A percentile compares a stretch with the other conserved stretches of the same genome.
Conservation (phyloP, 2,888 invertebrate genomes). For the Standfussiana lucernea region DNA sequence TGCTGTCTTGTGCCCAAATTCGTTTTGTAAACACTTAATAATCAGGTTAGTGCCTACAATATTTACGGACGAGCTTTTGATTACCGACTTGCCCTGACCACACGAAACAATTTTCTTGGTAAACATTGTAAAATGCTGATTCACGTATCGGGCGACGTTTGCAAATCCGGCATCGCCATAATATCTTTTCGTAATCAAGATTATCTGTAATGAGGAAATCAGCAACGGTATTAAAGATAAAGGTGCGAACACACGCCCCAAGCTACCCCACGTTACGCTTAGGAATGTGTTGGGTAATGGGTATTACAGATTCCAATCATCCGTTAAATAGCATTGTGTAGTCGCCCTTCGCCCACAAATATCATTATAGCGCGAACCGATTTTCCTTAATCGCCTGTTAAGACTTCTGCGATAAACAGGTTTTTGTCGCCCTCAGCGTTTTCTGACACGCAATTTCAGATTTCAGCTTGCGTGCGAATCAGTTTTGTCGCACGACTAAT, state of each 20-base stretch:
- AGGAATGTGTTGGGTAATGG: constrained; percentile 49
- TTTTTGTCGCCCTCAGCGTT: constrained; percentile 20
- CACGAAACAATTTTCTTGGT: constrained; percentile 11
- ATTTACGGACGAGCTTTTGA: too few species aligned
- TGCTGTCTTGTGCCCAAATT: not conserved
- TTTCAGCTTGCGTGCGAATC: constrained; percentile 1
- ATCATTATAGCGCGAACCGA: constrained; percentile 39
- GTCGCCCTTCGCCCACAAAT: constrained; percentile 45
- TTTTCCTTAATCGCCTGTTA: constrained; percentile 46
- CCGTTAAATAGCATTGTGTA: constrained; percentile 52
- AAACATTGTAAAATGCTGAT: constrained; percentile 15
- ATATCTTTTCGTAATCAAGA: constrained; percentile 28
- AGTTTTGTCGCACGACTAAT: constrained; percentile 32
- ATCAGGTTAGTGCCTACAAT: not conserved
- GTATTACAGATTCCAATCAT: constrained; percentile 56
- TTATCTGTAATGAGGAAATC: constrained; percentile 49
- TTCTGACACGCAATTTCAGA: constrained; percentile 34
- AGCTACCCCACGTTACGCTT: constrained; percentile 29
- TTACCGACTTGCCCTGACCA: not conserved
- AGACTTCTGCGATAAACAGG: constrained; percentile 44
- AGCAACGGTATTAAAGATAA: constrained; percentile 28
- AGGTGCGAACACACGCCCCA: constrained; percentile 46
- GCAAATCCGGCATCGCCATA: constrained; percentile 20
- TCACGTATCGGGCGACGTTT: not conserved
- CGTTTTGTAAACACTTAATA: not conserved